Percentiles rank a stretch among this genome's conserved stretches.
Evolutionary conservation across 2,797 vertebrate genomes (phyloP).

Genomic region (Acanthurus leucopareius): DNA sequence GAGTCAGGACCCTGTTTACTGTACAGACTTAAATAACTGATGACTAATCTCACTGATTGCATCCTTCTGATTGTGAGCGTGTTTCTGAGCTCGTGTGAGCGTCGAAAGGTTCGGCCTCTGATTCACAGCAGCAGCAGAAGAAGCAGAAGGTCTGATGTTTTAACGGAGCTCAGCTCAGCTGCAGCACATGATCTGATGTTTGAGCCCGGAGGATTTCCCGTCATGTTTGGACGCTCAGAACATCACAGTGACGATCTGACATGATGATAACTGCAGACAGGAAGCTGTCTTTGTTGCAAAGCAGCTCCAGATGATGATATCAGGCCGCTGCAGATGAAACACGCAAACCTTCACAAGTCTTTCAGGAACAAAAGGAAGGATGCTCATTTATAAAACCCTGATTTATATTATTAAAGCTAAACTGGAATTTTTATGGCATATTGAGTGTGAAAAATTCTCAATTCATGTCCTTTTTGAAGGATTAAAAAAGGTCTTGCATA

Average conservation of each 20-base stretch:
- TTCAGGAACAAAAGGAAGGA: neutral
- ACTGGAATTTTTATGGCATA: neutral
- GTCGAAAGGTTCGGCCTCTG: neutral
- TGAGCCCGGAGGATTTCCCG: neutral
- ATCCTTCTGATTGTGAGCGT: no score
- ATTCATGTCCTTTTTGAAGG: no score
- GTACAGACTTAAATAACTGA: no score
- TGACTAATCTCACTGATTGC: no score
- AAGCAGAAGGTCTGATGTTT: neutral
- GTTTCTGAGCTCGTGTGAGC: neutral
- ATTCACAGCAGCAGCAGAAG: neutral
- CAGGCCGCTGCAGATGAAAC: neutral
- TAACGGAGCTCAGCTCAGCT: neutral
- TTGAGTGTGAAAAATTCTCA: neutral
- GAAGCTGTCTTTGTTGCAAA: neutral
- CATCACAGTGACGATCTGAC: conserved; percentile 8
- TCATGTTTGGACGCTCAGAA: neutral
- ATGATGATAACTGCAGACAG: neutral
- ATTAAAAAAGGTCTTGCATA: no score
- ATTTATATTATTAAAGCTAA: neutral
- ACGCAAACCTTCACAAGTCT: neutral
- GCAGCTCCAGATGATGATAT: conserved; percentile 2
- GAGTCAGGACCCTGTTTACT: neutral
- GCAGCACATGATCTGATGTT: neutral
- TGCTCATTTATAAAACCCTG: neutral